A percentile compares a stretch with the other conserved stretches of the same genome.
These are phyloP conservation scores for Brachyrhaphis roseni DNA, from an alignment of 2,797 vertebrate genomes.

Conservation along the genomic window DNA sequence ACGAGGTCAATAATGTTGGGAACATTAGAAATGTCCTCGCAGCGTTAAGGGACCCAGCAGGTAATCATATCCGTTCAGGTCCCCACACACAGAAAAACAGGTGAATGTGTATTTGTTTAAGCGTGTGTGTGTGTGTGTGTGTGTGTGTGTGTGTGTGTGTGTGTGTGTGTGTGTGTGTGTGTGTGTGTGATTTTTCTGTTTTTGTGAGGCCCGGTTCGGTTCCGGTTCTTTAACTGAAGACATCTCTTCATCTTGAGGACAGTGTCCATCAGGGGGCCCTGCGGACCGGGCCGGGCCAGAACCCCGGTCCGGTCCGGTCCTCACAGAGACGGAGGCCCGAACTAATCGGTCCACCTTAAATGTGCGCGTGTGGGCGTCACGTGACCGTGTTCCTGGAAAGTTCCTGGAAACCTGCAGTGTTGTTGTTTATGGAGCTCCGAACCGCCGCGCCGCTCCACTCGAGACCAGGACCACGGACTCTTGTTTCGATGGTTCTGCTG, in stretches of 20 bases:
- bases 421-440: constrained; percentile 20
- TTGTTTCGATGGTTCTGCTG: not conserved
- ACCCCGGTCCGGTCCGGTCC: not conserved
- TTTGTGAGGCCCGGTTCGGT: not conserved
- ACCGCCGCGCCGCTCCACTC: not conserved
- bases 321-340: not conserved
- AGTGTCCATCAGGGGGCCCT: not conserved
- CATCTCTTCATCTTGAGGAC: not conserved
- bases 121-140: not conserved
- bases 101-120: not conserved
- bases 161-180: too few relatives aligned
- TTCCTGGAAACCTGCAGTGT: constrained; percentile 33
- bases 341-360: constrained; percentile 34
- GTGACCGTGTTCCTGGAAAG: constrained; percentile 43
- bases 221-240: not conserved
- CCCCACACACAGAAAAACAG: not conserved
- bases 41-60: too few relatives aligned
- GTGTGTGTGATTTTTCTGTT: not conserved
- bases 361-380: not conserved
- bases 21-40: too few relatives aligned
- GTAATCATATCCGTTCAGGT: not conserved
- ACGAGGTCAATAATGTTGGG: too few relatives aligned
- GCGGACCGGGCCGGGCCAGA: not conserved
- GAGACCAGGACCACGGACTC: not conserved
- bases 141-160: not conserved